phyloP scores from a whole-genome alignment of 2,888 invertebrate species.

The Smittia sp. region DNA sequence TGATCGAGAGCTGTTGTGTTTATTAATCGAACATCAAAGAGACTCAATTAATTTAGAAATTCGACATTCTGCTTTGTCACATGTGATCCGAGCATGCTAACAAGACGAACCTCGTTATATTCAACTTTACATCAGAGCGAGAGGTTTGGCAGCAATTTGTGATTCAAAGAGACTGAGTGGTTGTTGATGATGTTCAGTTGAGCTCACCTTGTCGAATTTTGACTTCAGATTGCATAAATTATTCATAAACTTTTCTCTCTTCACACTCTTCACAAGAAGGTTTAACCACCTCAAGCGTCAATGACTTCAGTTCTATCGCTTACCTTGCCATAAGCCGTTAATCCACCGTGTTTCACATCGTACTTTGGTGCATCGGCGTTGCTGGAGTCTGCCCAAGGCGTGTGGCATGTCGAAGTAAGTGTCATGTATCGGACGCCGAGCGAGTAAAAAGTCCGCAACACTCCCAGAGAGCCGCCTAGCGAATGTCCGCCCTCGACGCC shows the following conservation, averaged over 20 bases:
- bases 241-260: slow-evolving; percentile 25
- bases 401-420: slow-evolving; percentile 72
- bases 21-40: no score
- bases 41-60: no score
- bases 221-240: slow-evolving; percentile 16
- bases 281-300: no score
- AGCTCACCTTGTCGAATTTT: background rate
- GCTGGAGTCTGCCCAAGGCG: slow-evolving; percentile 71
- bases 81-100: no score
- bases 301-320: slow-evolving; percentile 43
- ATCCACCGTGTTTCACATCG: slow-evolving; percentile 66
- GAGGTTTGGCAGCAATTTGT: no score
- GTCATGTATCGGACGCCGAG: slow-evolving; percentile 75
- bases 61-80: no score
- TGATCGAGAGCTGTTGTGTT: no score
- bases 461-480: slow-evolving; percentile 67
- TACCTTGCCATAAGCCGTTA: slow-evolving; percentile 81
- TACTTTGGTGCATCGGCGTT: slow-evolving; percentile 61
- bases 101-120: no score
- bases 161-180: background rate
- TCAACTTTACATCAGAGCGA: no score
- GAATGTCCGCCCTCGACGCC: slow-evolving; percentile 75
- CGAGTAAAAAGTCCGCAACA: slow-evolving; percentile 66
- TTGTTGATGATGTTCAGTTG: background rate
- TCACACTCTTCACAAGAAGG: background rate